Conservation (phyloP, 2,888 invertebrate genomes). For the Smittia aterrima region DNA sequence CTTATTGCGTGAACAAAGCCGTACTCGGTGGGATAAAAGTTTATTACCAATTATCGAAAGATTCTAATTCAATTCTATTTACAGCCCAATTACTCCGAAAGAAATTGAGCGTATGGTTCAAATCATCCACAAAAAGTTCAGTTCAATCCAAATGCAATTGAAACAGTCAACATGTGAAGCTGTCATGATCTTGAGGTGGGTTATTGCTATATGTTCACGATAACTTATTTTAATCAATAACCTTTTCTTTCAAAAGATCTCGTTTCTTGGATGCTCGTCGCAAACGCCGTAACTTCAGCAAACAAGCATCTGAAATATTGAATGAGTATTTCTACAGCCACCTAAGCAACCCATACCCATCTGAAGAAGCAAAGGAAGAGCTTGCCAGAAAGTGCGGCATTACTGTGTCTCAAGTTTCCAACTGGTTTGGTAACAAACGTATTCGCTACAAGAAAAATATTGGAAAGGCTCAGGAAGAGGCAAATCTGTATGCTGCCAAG, state of each 20-base stretch:
- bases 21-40: slow-evolving; percentile 62
- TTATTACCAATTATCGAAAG: background rate
- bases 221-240: background rate
- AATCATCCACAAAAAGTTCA: slow-evolving; percentile 97
- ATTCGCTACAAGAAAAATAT: slow-evolving; percentile 99
- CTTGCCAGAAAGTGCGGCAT: slow-evolving; percentile 98
- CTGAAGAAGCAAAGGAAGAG: slow-evolving; percentile 99
- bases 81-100: slow-evolving; percentile 92
- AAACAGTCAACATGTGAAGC: slow-evolving; percentile 99
- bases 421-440: slow-evolving; percentile 99
- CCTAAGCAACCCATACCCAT: slow-evolving; percentile 98
- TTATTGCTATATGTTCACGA: slow-evolving; percentile 46
- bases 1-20: slow-evolving; percentile 90
- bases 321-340: slow-evolving; percentile 99
- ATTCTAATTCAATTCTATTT: background rate
- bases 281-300: slow-evolving; percentile 98
- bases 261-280: slow-evolving; percentile 75
- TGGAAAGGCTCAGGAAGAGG: slow-evolving; percentile 99
- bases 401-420: slow-evolving; percentile 91
- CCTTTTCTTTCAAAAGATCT: slow-evolving; percentile 48
- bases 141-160: slow-evolving; percentile 96
- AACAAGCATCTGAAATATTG: slow-evolving; percentile 98
- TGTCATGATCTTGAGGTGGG: slow-evolving; percentile 94
- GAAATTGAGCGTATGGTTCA: slow-evolving; percentile 99
- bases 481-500: slow-evolving; percentile 97